Percentiles rank a stretch among this genome's conserved stretches.
Evolutionary conservation across 2,888 invertebrate species (phyloP).

Genomic region (Stramonita haemastoma): DNA sequence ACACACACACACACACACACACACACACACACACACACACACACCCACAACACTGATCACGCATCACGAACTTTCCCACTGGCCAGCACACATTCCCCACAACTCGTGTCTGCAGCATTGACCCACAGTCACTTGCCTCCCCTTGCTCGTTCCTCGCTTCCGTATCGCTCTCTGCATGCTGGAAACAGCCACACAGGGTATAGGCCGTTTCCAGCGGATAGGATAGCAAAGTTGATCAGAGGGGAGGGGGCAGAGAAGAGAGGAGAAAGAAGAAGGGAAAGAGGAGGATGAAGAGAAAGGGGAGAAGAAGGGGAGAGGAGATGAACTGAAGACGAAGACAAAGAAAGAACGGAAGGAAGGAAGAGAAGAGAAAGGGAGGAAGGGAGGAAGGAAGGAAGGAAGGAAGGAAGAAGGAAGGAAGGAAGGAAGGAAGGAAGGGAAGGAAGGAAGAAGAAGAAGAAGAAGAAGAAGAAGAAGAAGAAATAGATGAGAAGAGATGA

Average conservation of each 20-base stretch:
- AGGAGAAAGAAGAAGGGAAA: not conserved
- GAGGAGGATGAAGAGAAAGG: not conserved
- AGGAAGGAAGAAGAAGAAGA: not conserved
- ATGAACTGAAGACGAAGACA: not conserved
- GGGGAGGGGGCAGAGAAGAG: not conserved
- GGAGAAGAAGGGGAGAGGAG: not conserved
- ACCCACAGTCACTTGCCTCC: not conserved
- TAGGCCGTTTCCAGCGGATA: not conserved
- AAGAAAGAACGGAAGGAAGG: not conserved
- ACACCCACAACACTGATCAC: not conserved
- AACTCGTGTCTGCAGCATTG: not conserved
- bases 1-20: slow-evolving; percentile 25
- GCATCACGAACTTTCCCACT: not conserved
- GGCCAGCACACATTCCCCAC: not conserved
- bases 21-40: slow-evolving; percentile 13
- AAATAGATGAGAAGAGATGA: not conserved
- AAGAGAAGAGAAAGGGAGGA: not conserved
- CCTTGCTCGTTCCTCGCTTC: not conserved
- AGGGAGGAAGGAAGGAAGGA: not conserved
- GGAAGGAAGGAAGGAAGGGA: not conserved
- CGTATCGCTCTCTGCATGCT: not conserved
- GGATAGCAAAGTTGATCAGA: not conserved
- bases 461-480: too few relatives aligned
- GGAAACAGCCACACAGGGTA: not conserved
- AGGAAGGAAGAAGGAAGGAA: not conserved